Evolutionary conservation across 2,888 invertebrate genomes (phyloP).

Genomic region (Limulus polyphemus): DNA sequence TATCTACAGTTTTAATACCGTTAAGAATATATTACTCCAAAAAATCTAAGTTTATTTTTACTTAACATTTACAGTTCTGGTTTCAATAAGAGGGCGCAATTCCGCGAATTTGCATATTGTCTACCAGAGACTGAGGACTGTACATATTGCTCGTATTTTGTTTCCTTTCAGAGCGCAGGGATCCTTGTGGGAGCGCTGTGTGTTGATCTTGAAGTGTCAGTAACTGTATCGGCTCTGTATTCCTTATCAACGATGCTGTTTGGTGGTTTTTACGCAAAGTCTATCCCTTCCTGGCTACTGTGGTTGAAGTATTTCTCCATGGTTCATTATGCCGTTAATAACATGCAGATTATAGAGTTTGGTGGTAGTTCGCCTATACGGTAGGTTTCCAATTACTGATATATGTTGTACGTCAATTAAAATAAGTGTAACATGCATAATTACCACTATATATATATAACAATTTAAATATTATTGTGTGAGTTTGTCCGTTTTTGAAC

Average conservation of each 20-base stretch:
- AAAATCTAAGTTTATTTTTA: too few relatives aligned
- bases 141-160: neutral
- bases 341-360: conserved; percentile 66
- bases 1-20: too few relatives aligned
- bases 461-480: too few relatives aligned
- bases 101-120: too few relatives aligned
- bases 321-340: conserved; percentile 66
- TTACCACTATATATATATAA: too few relatives aligned
- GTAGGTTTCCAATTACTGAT: conserved; percentile 40
- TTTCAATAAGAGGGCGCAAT: too few relatives aligned
- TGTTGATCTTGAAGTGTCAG: conserved; percentile 61
- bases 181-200: conserved; percentile 65
- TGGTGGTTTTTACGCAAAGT: conserved; percentile 59
- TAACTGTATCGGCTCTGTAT: conserved; percentile 61
- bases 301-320: conserved; percentile 63
- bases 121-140: too few relatives aligned
- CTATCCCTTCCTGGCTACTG: conserved; percentile 56
- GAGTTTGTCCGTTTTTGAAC: too few relatives aligned
- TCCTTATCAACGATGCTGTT: conserved; percentile 62
- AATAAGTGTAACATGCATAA: too few relatives aligned
- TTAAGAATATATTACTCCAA: too few relatives aligned
- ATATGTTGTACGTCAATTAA: too few relatives aligned
- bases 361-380: conserved; percentile 52
- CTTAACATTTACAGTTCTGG: too few relatives aligned
- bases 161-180: conserved; percentile 49